Conservation (phyloP, 2,888 invertebrate species). For the Drosophila seclusa region DNA sequence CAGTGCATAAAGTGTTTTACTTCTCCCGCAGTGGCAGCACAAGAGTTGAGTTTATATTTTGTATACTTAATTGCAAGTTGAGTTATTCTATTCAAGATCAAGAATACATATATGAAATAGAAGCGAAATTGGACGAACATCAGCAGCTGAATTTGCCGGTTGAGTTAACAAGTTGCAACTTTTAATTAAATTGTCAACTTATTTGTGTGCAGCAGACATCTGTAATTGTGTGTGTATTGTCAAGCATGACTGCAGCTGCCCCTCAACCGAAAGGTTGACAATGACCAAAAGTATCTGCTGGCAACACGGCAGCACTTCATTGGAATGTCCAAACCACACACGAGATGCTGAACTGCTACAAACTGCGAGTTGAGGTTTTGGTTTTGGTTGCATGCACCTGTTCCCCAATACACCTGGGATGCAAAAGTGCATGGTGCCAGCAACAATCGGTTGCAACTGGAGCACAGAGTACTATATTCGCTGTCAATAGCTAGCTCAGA, state of each 20-base stretch:
- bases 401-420: neutral
- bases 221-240: slow-evolving; percentile 15
- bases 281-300: slow-evolving; percentile 22
- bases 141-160: slow-evolving; percentile 1
- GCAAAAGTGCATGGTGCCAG: neutral
- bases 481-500: neutral
- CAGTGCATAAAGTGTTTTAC: neutral
- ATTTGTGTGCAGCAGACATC: neutral
- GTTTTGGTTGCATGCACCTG: slow-evolving; percentile 1
- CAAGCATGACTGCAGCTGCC: slow-evolving; percentile 24
- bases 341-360: slow-evolving; percentile 17
- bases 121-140: neutral
- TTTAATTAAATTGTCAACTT: slow-evolving; percentile 35
- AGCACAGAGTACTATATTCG: neutral
- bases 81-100: neutral
- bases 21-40: neutral
- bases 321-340: slow-evolving; percentile 38
- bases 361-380: neutral
- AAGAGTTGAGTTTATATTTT: neutral
- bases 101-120: neutral
- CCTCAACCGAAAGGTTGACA: slow-evolving; percentile 23
- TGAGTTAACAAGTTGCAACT: slow-evolving; percentile 12
- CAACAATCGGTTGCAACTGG: neutral
- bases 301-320: slow-evolving; percentile 14
- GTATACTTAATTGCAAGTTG: neutral